phyloP scores from a whole-genome alignment of 1,140 invertebrate genomes.

The Helicoverpa armigera region DNA sequence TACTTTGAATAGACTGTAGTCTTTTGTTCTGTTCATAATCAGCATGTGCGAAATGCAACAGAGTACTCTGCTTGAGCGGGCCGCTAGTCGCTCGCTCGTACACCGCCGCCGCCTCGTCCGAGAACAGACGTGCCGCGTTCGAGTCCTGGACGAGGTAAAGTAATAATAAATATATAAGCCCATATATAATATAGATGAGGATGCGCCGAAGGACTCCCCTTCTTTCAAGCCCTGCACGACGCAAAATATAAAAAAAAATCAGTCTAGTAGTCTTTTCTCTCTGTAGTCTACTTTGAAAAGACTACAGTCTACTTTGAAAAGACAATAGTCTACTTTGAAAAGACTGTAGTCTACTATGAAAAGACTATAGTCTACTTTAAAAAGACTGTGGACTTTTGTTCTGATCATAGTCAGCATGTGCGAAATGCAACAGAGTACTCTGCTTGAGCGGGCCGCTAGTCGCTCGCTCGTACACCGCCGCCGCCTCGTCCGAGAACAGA shows the following conservation, averaged over 20 bases:
- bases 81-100: conserved; percentile 97
- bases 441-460: conserved; percentile 95
- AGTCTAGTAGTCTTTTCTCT: no score
- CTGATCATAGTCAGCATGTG: conserved; percentile 99
- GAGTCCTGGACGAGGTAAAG: conserved; percentile 90
- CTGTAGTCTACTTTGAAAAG: no score
- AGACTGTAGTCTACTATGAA: no score
- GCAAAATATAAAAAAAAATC: no score
- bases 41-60: conserved; percentile 99
- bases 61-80: conserved; percentile 95
- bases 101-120: conserved; percentile 97
- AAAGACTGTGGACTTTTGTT: conserved; percentile 61
- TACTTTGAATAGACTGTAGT: no score
- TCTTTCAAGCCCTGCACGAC: no score
- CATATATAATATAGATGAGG: no score
- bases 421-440: conserved; percentile 98
- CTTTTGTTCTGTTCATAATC: conserved; percentile 96
- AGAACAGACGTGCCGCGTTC: conserved; percentile 95
- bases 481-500: conserved; percentile 97
- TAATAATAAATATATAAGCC: no score
- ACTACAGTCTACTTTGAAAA: no score
- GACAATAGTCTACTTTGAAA: no score
- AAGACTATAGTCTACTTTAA: no score
- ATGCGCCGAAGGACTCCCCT: no score
- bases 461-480: conserved; percentile 97